These are phyloP conservation scores for Notamacropus eugenii DNA, from an alignment of 2,797 vertebrate genomes.

Conservation along the genomic window DNA sequence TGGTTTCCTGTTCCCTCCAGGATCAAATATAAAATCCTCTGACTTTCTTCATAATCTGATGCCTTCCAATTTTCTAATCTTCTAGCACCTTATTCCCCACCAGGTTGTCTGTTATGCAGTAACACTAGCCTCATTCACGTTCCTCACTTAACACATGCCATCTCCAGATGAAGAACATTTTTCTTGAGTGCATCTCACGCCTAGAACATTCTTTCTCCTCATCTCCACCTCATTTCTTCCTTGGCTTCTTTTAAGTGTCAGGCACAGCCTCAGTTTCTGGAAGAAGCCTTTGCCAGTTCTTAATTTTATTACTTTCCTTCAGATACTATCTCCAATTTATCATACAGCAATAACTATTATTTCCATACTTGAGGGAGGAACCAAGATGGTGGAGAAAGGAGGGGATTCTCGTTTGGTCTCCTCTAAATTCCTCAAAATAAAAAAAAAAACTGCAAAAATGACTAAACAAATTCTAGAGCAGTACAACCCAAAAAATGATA, in stretches of 20 bases:
- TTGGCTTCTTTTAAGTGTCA: background rate
- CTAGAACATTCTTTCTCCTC: background rate
- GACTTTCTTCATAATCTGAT: background rate
- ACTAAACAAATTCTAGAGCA: no score
- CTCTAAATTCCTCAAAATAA: no score
- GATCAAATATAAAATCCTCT: background rate
- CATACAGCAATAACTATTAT: background rate
- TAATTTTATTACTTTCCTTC: background rate
- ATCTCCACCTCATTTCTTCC: background rate
- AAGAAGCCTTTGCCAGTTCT: background rate
- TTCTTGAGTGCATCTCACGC: background rate
- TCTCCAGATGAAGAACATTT: background rate
- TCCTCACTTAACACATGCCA: background rate
- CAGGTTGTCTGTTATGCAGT: background rate
- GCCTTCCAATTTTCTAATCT: no score
- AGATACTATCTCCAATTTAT: background rate
- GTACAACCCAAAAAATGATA: no score
- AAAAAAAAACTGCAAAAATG: no score
- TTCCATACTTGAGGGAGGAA: background rate
- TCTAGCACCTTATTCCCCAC: background rate
- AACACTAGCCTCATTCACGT: background rate
- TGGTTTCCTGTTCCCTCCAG: background rate
- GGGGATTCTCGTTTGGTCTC: no score
- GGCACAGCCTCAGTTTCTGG: background rate
- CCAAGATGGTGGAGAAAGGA: no score